Base-by-base conservation (phyloP, 23 tunicate genomes). In the Oikopleura dioica region DNA sequence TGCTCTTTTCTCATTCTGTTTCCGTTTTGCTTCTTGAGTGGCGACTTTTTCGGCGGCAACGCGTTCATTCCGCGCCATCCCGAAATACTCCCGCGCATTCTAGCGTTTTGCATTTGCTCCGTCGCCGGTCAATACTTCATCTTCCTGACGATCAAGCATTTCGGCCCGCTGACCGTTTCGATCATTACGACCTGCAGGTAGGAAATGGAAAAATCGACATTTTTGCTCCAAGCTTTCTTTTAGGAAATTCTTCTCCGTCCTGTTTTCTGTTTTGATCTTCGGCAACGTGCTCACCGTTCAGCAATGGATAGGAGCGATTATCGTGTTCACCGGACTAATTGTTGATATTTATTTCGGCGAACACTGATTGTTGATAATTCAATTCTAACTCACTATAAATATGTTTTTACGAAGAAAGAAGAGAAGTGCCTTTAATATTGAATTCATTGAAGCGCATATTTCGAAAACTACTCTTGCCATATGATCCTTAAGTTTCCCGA, bases 1-100 rank as follows among this genome's bases (percentile, higher is more conserved):
- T 91, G 87, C 82, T 91, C 97, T 28, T 79, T 83, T 51, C 26
- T 69, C 28, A 36, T 82, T n/a, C 79, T 91, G 9, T 44, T 44
- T 44, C 55, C 55, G 16, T 9, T 44, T 9, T 44, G 9, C 9
- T 9, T 44, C 16, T 44, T 16, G 16, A 44, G 16, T 9, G 55
- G 16, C 16, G 16, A 44, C 16, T 44, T 44, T 9, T 9, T 44
- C 16, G 55, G 16, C 16, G 55, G 16, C 9, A 9, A 44, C 16
- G 16, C 16, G 9, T 44, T 44, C 16, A 44, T 44, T 9, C 55
- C 16, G 16, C 16, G 16, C 9, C 55, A 44, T 16, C 9, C 16
- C 16, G 55, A 44, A 44, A 44, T 44, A 9, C 9, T 44, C 9
- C 55, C 55, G 16, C 9, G 55, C 9, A 9, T 44, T 9, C 16